Evolutionary conservation across 2,113 vertebrate genomes (phyloP).

Genomic region (Thunnus maccoyii): DNA sequence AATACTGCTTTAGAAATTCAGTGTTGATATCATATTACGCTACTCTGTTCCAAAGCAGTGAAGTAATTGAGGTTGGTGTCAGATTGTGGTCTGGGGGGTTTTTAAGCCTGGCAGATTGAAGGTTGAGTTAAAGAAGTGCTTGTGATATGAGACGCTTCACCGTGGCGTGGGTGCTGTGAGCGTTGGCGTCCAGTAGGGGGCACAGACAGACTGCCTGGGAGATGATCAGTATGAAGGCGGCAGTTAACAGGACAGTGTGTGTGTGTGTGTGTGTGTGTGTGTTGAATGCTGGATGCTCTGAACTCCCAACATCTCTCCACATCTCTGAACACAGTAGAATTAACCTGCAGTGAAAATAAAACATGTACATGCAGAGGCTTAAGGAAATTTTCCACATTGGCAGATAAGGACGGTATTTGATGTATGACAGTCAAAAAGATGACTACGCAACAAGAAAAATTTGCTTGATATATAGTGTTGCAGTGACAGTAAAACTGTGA

Average conservation of each 20-base stretch:
- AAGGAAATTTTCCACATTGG: neutral
- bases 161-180: conserved; percentile 30
- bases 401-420: neutral
- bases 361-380: neutral
- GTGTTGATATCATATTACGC: conserved; percentile 81
- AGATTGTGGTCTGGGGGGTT: conserved; percentile 79
- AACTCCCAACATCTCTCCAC: neutral
- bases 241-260: conserved; percentile 17
- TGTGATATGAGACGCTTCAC: conserved; percentile 57
- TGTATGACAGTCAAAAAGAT: neutral
- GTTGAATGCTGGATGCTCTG: conserved; percentile 20
- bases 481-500: neutral
- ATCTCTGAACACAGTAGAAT: conserved; percentile 24
- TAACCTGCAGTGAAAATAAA: conserved; percentile 26
- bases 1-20: conserved; percentile 74
- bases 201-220: conserved; percentile 73
- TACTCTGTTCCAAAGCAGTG: conserved; percentile 72
- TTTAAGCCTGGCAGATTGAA: conserved; percentile 76
- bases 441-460: neutral
- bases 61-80: conserved; percentile 84
- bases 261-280: conserved; percentile 13
- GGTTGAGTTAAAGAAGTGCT: conserved; percentile 71
- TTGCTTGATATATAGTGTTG: neutral
- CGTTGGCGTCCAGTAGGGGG: conserved; percentile 80
- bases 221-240: neutral